Base-by-base conservation (phyloP, 2,888 invertebrate genomes). In the Apotomis betuletana region DNA sequence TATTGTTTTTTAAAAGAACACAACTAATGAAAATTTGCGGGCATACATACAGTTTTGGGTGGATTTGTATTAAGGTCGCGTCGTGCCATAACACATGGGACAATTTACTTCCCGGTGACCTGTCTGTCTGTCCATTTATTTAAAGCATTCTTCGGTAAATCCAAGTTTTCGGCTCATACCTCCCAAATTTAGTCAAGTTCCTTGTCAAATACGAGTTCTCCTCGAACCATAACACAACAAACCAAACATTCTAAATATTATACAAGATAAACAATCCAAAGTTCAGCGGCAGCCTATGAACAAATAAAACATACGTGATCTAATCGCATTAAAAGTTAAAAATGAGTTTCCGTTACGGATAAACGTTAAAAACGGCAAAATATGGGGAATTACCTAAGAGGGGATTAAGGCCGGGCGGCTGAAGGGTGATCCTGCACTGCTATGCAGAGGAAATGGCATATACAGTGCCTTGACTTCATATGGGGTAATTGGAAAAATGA, bases 381-480 rank as follows among this genome's bases (percentile, higher is more conserved):
- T 89, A 87, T 88, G 88, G 83, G 82, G 84, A 87, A 89, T 90
- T 89, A 68, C 72, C 68, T 68, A 89, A 89, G 88, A 83, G 83
- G 77, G 86, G 87, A 88, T 91, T 90, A 90, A 85, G 86, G 84
- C 83, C 80, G 87, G 85, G 83, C 81, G 82, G 84, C n/a, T 52
- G 67, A 72, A 72, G 84, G 85, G 85, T 83, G 85, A 87, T 86
- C 87, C 89, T 85, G 83, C 85, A 87, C 44, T 44, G n/a, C 36
- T 10, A 0, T 51, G n/a, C 65, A 65, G 46, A 2, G 12, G 4
- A 8, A 9, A 6, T 65, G 15, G 0, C 9, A 27, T 46, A n/a
- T 27, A 44, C 65, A 57, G 65, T n/a, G n/a, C 27, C n/a, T 57
- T 4, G 46, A 65, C 57, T 65, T 55, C 49, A 9, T 49, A 9